A percentile compares a stretch with the other conserved stretches of the same genome.
These are phyloP conservation scores for Peromyscus maniculatus DNA, from an alignment of 2,113 vertebrate genomes.

Conservation along the genomic window DNA sequence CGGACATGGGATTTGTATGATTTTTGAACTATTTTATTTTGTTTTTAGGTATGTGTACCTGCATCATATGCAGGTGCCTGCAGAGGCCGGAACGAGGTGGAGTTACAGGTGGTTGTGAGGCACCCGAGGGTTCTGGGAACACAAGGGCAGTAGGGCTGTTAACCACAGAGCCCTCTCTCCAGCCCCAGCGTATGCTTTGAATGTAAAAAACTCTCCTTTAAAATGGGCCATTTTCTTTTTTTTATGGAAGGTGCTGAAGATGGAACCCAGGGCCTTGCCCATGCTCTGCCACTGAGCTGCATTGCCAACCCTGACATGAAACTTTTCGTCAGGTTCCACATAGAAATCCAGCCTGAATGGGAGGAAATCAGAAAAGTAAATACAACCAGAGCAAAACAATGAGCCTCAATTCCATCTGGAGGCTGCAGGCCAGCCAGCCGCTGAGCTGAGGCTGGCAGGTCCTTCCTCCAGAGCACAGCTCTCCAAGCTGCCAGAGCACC, in stretches of 20 bases:
- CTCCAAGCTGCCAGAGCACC: background rate
- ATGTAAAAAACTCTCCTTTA: background rate
- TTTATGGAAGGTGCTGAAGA: background rate
- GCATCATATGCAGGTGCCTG: background rate
- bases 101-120: background rate
- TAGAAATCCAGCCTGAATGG: background rate
- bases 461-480: background rate
- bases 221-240: background rate
- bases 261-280: background rate
- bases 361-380: constrained; percentile 25
- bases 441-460: background rate
- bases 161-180: background rate
- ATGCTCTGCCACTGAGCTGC: background rate
- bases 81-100: background rate
- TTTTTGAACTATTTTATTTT: background rate
- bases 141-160: background rate
- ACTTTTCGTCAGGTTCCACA: background rate
- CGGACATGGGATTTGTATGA: too few species aligned
- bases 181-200: background rate
- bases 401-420: background rate
- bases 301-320: background rate
- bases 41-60: too few species aligned
- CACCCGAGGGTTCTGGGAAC: background rate
- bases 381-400: background rate
- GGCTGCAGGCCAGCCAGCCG: background rate